A percentile compares a stretch with the other conserved stretches of the same genome.
Evolutionary conservation across 1,140 invertebrate species (phyloP).

Genomic region (Philopotamus ludificatus): DNA sequence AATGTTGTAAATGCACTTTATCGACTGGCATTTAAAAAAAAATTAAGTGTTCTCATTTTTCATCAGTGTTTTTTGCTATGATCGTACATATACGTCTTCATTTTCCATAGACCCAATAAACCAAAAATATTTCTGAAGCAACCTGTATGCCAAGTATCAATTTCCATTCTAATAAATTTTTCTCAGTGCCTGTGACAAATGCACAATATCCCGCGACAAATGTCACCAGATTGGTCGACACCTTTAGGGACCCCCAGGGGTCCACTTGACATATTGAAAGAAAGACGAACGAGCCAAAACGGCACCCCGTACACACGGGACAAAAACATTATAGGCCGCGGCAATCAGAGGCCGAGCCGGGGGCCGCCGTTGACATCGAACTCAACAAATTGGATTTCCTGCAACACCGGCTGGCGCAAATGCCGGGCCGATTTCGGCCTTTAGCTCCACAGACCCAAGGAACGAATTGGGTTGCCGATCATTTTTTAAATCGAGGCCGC

Average conservation of each 20-base stretch:
- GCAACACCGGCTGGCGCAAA: slow-evolving; percentile 4
- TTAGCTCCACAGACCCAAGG: background rate
- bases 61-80: too few species aligned
- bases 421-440: background rate
- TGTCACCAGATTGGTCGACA: background rate
- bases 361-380: background rate
- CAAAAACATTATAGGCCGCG: background rate
- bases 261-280: background rate
- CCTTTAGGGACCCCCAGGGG: background rate
- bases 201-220: background rate
- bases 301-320: background rate
- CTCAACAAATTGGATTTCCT: slow-evolving; percentile 23
- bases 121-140: too few species aligned
- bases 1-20: too few species aligned
- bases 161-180: too few species aligned
- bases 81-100: too few species aligned
- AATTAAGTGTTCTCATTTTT: too few species aligned
- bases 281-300: background rate
- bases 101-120: too few species aligned
- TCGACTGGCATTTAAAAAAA: too few species aligned
- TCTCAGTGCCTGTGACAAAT: background rate
- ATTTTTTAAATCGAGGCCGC: slow-evolving; percentile 4
- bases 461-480: slow-evolving; percentile 1
- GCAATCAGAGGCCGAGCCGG: slow-evolving; percentile 12
- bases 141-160: too few species aligned